A percentile compares a stretch with the other conserved stretches of the same genome.
These are phyloP conservation scores for Pachymerium ferrugineum DNA, from an alignment of 2,888 invertebrate genomes.

Conservation along the genomic window DNA sequence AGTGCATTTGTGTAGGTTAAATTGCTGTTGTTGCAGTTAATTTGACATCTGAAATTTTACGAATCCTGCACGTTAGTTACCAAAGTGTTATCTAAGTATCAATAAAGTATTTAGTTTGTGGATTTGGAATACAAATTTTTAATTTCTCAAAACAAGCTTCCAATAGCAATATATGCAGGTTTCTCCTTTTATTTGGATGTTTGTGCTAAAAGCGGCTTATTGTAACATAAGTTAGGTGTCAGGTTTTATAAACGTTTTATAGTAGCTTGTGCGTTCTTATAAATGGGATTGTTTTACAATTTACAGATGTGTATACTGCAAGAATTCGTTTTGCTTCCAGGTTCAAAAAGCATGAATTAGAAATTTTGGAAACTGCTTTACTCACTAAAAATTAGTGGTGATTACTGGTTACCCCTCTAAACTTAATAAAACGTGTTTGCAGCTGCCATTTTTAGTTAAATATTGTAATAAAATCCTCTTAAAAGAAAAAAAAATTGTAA, in stretches of 20 bases:
- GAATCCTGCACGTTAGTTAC: conserved; percentile 27
- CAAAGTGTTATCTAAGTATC: conserved; percentile 16
- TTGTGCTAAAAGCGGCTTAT: conserved; percentile 5
- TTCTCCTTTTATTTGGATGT: conserved; percentile 17
- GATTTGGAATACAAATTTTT: conserved; percentile 7
- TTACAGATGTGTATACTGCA: conserved; percentile 7
- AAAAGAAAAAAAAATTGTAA: conserved; percentile 2
- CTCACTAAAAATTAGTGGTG: too few species aligned
- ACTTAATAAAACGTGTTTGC: too few species aligned
- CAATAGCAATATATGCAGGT: not conserved
- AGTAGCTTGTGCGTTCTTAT: conserved; percentile 20
- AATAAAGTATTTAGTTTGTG: conserved; percentile 19
- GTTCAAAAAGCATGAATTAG: conserved; percentile 16
- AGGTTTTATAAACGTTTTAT: conserved; percentile 25
- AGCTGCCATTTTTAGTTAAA: conserved; percentile 19
- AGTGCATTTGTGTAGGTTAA: conserved; percentile 5
- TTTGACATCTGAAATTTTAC: not conserved
- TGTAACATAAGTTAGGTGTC: conserved; percentile 17
- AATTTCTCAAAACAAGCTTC: too few species aligned
- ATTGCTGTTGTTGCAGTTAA: conserved; percentile 13
- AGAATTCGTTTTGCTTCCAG: not conserved
- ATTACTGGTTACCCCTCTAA: too few species aligned
- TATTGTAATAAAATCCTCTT: conserved; percentile 9
- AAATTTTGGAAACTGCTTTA: conserved; percentile 6
- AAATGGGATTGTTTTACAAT: conserved; percentile 16